These are phyloP conservation scores for Myotis lucifugus DNA, from an alignment of 2,113 vertebrate species.

Conservation along the genomic window DNA sequence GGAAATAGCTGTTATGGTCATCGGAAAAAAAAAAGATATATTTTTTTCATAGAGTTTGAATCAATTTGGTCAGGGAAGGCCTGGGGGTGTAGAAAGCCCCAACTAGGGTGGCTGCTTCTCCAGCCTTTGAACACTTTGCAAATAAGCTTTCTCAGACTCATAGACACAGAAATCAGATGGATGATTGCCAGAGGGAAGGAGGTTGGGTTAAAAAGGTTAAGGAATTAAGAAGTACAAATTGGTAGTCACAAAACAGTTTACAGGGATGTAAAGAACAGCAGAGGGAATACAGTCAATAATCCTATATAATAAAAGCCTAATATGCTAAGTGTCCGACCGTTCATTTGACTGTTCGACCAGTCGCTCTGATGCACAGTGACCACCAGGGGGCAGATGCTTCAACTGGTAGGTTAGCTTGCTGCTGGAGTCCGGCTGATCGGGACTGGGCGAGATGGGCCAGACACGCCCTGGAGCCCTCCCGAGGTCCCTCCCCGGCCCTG, in stretches of 20 bases:
- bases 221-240: neutral
- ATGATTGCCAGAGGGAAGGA: neutral
- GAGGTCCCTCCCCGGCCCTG: too few relatives aligned
- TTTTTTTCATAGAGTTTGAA: constrained; percentile 64
- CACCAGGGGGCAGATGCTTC: too few relatives aligned
- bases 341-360: too few relatives aligned
- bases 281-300: neutral
- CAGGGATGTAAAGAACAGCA: neutral
- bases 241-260: neutral
- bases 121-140: constrained; percentile 39
- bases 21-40: constrained; percentile 31
- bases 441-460: too few relatives aligned
- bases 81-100: constrained; percentile 12
- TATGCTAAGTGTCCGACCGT: too few relatives aligned
- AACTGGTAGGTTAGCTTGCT: too few relatives aligned
- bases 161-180: neutral
- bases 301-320: too few relatives aligned
- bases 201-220: neutral
- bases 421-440: too few relatives aligned
- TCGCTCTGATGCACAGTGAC: too few relatives aligned
- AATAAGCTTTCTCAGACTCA: neutral
- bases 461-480: too few relatives aligned
- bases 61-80: constrained; percentile 51
- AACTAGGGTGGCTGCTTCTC: neutral
- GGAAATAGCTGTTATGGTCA: constrained; percentile 76